A percentile compares a stretch with the other conserved stretches of the same genome.
phyloP scores from a whole-genome alignment of 30 jellyfish, hydroid and myxozoan genomes.

The Cassiopea andromeda region DNA sequence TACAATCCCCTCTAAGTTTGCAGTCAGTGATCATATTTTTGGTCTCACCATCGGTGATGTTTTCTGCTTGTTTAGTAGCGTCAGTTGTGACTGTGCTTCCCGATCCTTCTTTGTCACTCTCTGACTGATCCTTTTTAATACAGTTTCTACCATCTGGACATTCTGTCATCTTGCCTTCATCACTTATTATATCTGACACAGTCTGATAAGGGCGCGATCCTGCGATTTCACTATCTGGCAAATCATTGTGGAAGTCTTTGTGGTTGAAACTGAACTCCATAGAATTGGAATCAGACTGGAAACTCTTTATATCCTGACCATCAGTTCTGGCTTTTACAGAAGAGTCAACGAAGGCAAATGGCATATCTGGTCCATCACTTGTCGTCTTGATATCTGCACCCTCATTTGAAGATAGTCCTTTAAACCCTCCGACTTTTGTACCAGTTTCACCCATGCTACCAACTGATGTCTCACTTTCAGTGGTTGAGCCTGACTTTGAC shows the following conservation, averaged over 20 bases:
- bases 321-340: constrained; percentile 53
- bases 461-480: constrained; percentile 78
- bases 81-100: constrained; percentile 43
- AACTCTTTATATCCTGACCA: constrained; percentile 67
- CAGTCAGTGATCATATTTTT: constrained; percentile 79
- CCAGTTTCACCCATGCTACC: constrained; percentile 73
- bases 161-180: constrained; percentile 64
- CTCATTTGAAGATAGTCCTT: constrained; percentile 36
- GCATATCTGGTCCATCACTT: constrained; percentile 44
- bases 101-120: constrained; percentile 15
- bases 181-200: constrained; percentile 89
- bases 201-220: constrained; percentile 91
- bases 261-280: constrained; percentile 72
- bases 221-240: constrained; percentile 79
- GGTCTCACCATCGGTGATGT: constrained; percentile 56
- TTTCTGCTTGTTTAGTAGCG: constrained; percentile 31
- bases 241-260: constrained; percentile 72
- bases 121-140: constrained; percentile 72
- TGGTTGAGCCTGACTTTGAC: constrained; percentile 77
- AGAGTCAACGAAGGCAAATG: constrained; percentile 50
- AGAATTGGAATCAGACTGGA: constrained; percentile 56
- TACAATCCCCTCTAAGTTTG: constrained; percentile 71
- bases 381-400: constrained; percentile 31
- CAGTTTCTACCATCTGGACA: constrained; percentile 90
- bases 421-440: constrained; percentile 45